Base-by-base conservation (phyloP, 1,140 invertebrate species). In the Microplitis mediator region DNA sequence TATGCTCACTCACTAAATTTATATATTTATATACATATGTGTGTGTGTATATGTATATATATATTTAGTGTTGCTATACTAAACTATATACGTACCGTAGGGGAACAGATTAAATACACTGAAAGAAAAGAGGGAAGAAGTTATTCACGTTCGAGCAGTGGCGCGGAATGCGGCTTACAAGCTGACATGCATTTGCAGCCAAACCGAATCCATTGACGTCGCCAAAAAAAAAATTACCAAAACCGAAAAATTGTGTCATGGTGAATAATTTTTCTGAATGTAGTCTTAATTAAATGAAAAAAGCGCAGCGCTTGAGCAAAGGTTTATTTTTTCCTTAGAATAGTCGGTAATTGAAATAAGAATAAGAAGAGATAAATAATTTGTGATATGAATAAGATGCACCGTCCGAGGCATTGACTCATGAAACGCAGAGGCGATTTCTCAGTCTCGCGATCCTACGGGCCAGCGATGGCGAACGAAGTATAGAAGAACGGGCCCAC, bases 101-200 rank as follows among this genome's bases (percentile, higher is more conserved):
- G 54, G 51, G 11, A 56, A 64, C 34, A 50, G 52, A 50, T 8
- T 51, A 50, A 35, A 56, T 34, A 39, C 1, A 23, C 13, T 11
- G 36, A 35, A 23, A 56, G 13, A 56, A 50, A 64, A 56, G 8
- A 45, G 16, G 32, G 32, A 31, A 62, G 32, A 64, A 74, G 65
- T 63, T 69, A 62, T 75, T 72, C 66, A 72, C 60, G 70, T 71
- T 69, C 60, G 65, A 72, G 54, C 70, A 68, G 60, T 54, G 69
- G 63, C 69, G 73, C 54, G 70, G 74, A 74, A 60, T 67, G 54
- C 45, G 58, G 65, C 72, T 75, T 75, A 72, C 62, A 62, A 68
- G 73, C 50, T 51, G 67, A 16, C 32, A 35, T 51, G 64, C 16
- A 63, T 63, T 32, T 63, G 32, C 34, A 63, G 14, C 3, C 16